Percentiles rank a stretch among this genome's conserved stretches.
Conservation (phyloP, 2,888 invertebrate genomes). For the Dromius quadrimaculatus region DNA sequence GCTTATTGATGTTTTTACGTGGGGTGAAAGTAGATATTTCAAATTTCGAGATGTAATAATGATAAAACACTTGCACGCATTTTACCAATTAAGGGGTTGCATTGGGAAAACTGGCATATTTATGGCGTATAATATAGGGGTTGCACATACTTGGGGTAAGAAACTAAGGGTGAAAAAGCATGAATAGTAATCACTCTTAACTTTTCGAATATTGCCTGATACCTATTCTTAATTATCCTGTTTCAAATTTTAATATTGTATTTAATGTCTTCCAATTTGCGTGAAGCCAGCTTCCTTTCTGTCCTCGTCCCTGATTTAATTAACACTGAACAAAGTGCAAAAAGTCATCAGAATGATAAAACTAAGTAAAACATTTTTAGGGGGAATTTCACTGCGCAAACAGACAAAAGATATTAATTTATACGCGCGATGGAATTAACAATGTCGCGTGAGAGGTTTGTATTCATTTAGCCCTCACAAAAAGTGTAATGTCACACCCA, state of each 20-base stretch:
- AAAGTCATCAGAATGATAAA: conserved; percentile 33
- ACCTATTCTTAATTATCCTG: no score
- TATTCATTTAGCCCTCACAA: conserved; percentile 11
- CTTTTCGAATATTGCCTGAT: no score
- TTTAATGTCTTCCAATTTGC: no score
- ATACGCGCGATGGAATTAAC: conserved; percentile 14
- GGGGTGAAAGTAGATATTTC: conserved; percentile 19
- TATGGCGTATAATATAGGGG: conserved; percentile 14
- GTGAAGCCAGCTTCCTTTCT: background rate
- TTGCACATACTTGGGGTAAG: background rate
- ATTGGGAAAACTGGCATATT: conserved; percentile 25
- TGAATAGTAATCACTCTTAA: no score
- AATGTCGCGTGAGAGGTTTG: conserved; percentile 2
- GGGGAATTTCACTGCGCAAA: conserved; percentile 21
- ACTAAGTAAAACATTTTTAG: conserved; percentile 36
- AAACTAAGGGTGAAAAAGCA: no score
- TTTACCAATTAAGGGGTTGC: conserved; percentile 30
- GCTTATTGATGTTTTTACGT: no score
- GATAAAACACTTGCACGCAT: conserved; percentile 14
- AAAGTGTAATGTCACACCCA: conserved; percentile 10
- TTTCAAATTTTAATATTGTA: no score
- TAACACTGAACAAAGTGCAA: conserved; percentile 34
- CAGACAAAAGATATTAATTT: conserved; percentile 42
- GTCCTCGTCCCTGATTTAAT: conserved; percentile 1
- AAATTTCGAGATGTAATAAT: conserved; percentile 4